Evolutionary conservation across 2,888 invertebrate genomes (phyloP).

Genomic region (Lampropteryx suffumata): DNA sequence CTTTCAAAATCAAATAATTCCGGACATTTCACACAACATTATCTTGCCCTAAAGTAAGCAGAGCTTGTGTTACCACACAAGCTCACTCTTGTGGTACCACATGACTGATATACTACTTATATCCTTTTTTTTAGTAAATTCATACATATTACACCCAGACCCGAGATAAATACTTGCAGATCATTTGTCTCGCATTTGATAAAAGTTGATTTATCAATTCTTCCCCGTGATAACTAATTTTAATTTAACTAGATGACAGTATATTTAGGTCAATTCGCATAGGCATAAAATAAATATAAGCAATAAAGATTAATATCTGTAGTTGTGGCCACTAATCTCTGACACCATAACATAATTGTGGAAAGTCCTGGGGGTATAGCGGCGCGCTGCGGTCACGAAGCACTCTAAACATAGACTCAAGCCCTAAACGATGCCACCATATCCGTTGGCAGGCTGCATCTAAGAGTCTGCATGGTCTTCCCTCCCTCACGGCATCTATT

Average conservation of each 20-base stretch:
- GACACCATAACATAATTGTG: slow-evolving; percentile 75
- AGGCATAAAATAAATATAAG: slow-evolving; percentile 53
- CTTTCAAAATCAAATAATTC: too few relatives aligned
- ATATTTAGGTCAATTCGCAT: slow-evolving; percentile 26
- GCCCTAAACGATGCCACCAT: slow-evolving; percentile 77
- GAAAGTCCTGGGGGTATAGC: slow-evolving; percentile 62
- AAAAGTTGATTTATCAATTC: too few relatives aligned
- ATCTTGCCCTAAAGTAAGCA: too few relatives aligned
- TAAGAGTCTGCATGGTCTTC: slow-evolving; percentile 55
- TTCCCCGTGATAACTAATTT: too few relatives aligned
- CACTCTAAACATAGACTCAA: slow-evolving; percentile 71
- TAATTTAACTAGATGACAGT: not conserved
- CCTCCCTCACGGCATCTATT: slow-evolving; percentile 18
- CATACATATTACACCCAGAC: too few relatives aligned
- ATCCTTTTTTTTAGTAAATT: too few relatives aligned
- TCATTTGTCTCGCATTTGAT: too few relatives aligned
- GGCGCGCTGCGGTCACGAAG: slow-evolving; percentile 71
- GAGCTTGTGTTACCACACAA: too few relatives aligned
- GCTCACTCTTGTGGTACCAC: too few relatives aligned
- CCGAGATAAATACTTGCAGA: too few relatives aligned
- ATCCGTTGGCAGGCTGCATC: slow-evolving; percentile 66
- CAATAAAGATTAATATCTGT: slow-evolving; percentile 55
- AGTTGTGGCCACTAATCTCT: slow-evolving; percentile 62
- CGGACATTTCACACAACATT: too few relatives aligned
- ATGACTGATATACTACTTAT: too few relatives aligned